Conservation (phyloP, 2,797 vertebrate species). For the Poeciliopsis presidionis region DNA sequence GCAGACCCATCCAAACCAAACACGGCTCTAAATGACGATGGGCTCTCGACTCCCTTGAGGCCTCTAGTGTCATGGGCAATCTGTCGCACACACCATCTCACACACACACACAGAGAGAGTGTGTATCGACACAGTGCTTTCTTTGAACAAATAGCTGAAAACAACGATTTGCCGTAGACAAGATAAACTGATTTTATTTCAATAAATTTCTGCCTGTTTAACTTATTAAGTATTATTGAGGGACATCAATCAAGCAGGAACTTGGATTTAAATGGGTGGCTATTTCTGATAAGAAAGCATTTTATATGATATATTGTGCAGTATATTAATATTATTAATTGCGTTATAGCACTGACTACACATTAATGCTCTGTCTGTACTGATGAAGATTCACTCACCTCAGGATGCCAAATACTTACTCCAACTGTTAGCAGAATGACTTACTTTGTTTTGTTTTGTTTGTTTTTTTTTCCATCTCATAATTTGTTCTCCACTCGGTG, state of each 20-base stretch:
- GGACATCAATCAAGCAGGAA: neutral
- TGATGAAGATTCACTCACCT: neutral
- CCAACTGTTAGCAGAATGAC: neutral
- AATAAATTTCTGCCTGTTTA: neutral
- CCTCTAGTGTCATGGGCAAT: conserved; percentile 42
- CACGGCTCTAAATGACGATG: conserved; percentile 52
- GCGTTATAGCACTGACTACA: no score
- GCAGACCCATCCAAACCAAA: conserved; percentile 59
- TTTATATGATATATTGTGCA: no score
- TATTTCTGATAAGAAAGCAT: no score
- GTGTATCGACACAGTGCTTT: neutral
- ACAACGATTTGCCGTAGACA: neutral
- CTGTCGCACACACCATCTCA: neutral
- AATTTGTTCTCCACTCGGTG: neutral
- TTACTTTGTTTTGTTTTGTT: neutral
- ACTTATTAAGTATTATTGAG: neutral
- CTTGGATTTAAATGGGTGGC: neutral
- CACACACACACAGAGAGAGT: neutral
- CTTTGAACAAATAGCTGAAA: neutral
- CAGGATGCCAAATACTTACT: neutral
- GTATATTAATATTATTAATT: no score
- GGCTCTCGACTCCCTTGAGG: conserved; percentile 36
- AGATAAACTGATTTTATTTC: neutral
- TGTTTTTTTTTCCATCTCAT: neutral
- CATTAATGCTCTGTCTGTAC: neutral